These are phyloP conservation scores for Orgyia antiqua DNA, from an alignment of 2,888 invertebrate species.

Conservation along the genomic window DNA sequence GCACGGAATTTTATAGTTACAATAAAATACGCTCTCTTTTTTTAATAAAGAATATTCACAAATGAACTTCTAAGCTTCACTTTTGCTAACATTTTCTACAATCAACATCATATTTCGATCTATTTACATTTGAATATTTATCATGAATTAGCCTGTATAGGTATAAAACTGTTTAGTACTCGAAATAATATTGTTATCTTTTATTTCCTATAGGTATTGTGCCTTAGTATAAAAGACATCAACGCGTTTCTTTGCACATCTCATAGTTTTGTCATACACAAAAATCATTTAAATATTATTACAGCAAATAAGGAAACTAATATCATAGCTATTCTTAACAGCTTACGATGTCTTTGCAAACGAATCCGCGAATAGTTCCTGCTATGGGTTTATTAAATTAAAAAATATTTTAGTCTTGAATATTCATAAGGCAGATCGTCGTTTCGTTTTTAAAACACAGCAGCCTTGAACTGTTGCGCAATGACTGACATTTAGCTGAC, in stretches of 20 bases:
- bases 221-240: slow-evolving; percentile 41
- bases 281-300: slow-evolving; percentile 16
- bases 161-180: too few species aligned
- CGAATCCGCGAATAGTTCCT: slow-evolving; percentile 28
- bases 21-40: too few species aligned
- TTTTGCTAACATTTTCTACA: too few species aligned
- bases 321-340: slow-evolving; percentile 17
- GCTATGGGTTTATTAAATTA: slow-evolving; percentile 14
- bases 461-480: slow-evolving; percentile 68
- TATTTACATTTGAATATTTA: too few species aligned
- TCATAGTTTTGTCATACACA: slow-evolving; percentile 8
- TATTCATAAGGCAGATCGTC: slow-evolving; percentile 32
- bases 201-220: too few species aligned
- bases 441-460: slow-evolving; percentile 30
- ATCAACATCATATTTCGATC: too few species aligned
- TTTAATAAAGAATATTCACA: too few species aligned
- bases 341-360: slow-evolving; percentile 9
- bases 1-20: too few species aligned
- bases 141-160: too few species aligned
- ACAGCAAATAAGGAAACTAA: slow-evolving; percentile 34
- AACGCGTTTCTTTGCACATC: slow-evolving; percentile 29
- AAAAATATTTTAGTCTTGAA: slow-evolving; percentile 30
- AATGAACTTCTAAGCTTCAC: too few species aligned
- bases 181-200: too few species aligned
- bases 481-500: slow-evolving; percentile 46